Evolutionary conservation across 2,797 vertebrate genomes (phyloP).

Genomic region (Aplochiton taeniatus): DNA sequence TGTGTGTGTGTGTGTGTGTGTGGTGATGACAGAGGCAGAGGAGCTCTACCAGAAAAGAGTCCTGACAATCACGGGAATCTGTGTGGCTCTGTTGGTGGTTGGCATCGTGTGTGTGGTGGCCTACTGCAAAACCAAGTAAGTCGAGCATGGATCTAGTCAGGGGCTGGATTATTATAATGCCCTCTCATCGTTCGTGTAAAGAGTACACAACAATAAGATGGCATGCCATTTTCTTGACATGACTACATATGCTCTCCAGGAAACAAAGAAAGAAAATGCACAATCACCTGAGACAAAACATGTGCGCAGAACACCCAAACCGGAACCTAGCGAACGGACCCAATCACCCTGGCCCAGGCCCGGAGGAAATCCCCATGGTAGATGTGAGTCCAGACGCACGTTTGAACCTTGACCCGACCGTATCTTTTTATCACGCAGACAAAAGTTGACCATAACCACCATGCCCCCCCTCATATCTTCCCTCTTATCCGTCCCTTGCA

Average conservation of each 20-base stretch:
- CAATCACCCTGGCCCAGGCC: constrained; percentile 93
- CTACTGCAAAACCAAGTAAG: constrained; percentile 99
- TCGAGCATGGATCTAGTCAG: constrained; percentile 38
- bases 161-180: background rate
- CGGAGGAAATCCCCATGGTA: constrained; percentile 95
- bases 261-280: constrained; percentile 98
- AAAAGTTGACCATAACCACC: background rate
- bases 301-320: constrained; percentile 95
- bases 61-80: constrained; percentile 98
- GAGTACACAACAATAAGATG: too few relatives aligned
- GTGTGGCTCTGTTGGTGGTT: constrained; percentile 94
- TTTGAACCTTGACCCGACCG: background rate
- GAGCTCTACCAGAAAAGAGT: constrained; percentile 99
- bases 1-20: constrained; percentile 24
- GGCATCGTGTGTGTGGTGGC: constrained; percentile 98
- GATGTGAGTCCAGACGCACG: constrained; percentile 78
- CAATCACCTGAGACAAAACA: constrained; percentile 94
- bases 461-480: constrained; percentile 33
- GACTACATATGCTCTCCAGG: constrained; percentile 77
- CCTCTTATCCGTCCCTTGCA: constrained; percentile 60
- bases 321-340: constrained; percentile 92
- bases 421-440: background rate
- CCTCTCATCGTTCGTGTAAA: background rate
- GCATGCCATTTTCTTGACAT: too few relatives aligned
- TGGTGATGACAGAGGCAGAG: constrained; percentile 86